Evolutionary conservation across 2,888 invertebrate genomes (phyloP).

Genomic region (Ernsta delagoae): DNA sequence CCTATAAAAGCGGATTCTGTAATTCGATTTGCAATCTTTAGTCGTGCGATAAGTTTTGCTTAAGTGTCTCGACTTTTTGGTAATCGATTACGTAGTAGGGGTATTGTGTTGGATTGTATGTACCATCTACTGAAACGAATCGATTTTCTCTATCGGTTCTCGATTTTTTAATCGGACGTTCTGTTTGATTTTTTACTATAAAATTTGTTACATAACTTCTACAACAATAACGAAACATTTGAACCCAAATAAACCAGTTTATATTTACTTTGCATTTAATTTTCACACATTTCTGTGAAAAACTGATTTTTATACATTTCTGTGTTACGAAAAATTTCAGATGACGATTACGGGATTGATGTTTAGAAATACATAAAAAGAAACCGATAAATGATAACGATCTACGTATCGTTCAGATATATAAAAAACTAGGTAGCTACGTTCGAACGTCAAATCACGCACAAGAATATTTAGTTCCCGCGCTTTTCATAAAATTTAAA

Average conservation of each 20-base stretch:
- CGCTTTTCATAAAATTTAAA: neutral
- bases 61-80: constrained; percentile 8
- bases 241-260: too few relatives aligned
- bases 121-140: constrained; percentile 16
- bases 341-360: neutral
- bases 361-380: neutral
- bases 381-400: neutral
- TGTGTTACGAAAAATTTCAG: neutral
- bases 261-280: too few relatives aligned
- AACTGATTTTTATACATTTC: neutral
- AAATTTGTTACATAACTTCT: neutral
- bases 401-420: neutral
- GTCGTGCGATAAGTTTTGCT: constrained; percentile 6
- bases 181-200: neutral
- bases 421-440: neutral
- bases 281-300: too few relatives aligned
- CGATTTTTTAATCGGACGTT: neutral
- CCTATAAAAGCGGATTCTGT: neutral
- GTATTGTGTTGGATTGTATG: neutral
- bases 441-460: constrained; percentile 3
- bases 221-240: too few relatives aligned
- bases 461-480: neutral
- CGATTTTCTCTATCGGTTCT: neutral
- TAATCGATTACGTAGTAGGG: constrained; percentile 3
- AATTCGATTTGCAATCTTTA: constrained; percentile 19